A percentile compares a stretch with the other conserved stretches of the same genome.
Conservation (phyloP, 2,113 vertebrate species). For the Anarrhichthys ocellatus region DNA sequence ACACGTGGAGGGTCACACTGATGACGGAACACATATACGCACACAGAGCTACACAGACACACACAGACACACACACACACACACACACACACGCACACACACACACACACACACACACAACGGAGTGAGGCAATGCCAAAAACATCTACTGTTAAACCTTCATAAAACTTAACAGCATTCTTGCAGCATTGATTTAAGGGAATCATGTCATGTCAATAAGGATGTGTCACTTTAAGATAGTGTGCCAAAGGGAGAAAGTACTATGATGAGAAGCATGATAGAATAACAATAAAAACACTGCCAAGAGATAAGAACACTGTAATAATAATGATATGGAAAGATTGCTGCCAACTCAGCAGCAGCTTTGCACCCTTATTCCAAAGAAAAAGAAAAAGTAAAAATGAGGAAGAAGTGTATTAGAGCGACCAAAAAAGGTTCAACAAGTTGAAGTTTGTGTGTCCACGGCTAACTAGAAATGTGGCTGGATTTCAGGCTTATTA, state of each 20-base stretch:
- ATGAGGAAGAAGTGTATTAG: constrained; percentile 9
- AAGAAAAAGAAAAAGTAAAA: not conserved
- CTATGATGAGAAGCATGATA: not conserved
- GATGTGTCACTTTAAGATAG: not conserved
- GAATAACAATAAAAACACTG: not conserved
- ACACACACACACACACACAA: constrained; percentile 26
- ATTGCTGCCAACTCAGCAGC: not conserved
- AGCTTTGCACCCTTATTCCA: not conserved
- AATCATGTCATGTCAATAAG: constrained; percentile 12
- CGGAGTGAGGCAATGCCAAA: not conserved
- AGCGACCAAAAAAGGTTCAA: constrained; percentile 1
- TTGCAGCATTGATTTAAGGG: not conserved
- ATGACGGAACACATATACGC: constrained; percentile 51
- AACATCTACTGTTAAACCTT: not conserved
- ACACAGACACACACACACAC: constrained; percentile 15
- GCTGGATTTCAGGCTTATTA: constrained; percentile 6
- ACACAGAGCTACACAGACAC: not conserved
- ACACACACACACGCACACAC: constrained; percentile 19
- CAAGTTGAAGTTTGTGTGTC: constrained; percentile 28
- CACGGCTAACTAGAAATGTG: constrained; percentile 22
- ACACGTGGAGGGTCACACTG: constrained; percentile 86
- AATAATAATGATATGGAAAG: not conserved
- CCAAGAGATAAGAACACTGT: not conserved
- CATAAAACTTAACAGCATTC: constrained; percentile 18
- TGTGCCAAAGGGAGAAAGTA: not conserved